A percentile compares a stretch with the other conserved stretches of the same genome.
Conservation (phyloP, 1,140 invertebrate species). For the Latrodectus geometricus region DNA sequence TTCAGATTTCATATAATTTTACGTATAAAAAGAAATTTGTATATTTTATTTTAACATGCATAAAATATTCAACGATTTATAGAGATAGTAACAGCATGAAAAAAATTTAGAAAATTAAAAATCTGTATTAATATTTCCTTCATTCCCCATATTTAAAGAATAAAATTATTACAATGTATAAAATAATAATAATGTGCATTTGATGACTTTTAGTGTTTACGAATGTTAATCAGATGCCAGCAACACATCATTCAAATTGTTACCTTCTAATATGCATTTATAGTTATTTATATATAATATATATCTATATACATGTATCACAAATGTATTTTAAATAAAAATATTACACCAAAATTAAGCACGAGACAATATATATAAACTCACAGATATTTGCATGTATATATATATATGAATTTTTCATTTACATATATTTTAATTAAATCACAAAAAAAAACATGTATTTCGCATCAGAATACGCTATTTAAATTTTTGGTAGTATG, state of each 20-base stretch:
- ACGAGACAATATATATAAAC: constrained; percentile 46
- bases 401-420: constrained; percentile 3
- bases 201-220: constrained; percentile 11
- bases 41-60: too few relatives aligned
- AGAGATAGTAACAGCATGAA: too few relatives aligned
- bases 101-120: too few relatives aligned
- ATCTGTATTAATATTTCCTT: too few relatives aligned
- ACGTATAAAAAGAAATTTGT: too few relatives aligned
- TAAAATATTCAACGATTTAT: too few relatives aligned
- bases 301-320: constrained; percentile 56
- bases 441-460: constrained; percentile 5
- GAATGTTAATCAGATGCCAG: constrained; percentile 5
- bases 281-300: not conserved
- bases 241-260: not conserved
- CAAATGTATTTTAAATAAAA: constrained; percentile 34
- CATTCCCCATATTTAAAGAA: too few relatives aligned
- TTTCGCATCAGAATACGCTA: not conserved
- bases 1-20: too few relatives aligned
- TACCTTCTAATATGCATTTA: too few relatives aligned
- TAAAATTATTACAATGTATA: too few relatives aligned
- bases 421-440: constrained; percentile 24
- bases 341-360: constrained; percentile 48
- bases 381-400: constrained; percentile 20
- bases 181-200: constrained; percentile 33
- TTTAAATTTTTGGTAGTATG: not conserved